phyloP scores from a whole-genome alignment of 2,888 invertebrate genomes.

The Phaedon cochleariae region DNA sequence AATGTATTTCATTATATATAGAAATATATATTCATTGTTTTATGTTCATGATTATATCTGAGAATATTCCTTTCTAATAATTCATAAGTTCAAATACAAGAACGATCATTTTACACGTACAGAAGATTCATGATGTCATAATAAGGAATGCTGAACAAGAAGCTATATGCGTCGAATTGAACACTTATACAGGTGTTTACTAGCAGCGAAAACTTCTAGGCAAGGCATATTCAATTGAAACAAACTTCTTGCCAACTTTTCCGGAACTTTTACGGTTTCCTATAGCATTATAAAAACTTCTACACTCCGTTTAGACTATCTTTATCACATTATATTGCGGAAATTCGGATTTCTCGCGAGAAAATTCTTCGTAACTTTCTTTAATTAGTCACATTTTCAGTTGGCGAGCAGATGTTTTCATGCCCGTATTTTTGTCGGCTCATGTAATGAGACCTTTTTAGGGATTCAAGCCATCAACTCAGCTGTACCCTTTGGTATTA shows the following conservation, averaged over 20 bases:
- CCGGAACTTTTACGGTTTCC: slow-evolving; percentile 27
- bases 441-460: not conserved
- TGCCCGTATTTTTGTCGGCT: slow-evolving; percentile 7
- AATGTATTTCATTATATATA: too few relatives aligned
- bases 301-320: slow-evolving; percentile 32
- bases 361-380: slow-evolving; percentile 17
- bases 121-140: too few relatives aligned
- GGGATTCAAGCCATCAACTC: too few relatives aligned
- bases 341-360: slow-evolving; percentile 29
- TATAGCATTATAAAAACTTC: slow-evolving; percentile 34
- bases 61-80: too few relatives aligned
- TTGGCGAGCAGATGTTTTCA: slow-evolving; percentile 8
- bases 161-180: not conserved
- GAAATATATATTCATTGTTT: too few relatives aligned
- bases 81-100: too few relatives aligned
- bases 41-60: too few relatives aligned
- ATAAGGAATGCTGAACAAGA: too few relatives aligned
- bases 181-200: slow-evolving; percentile 23
- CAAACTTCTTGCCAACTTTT: slow-evolving; percentile 28
- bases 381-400: slow-evolving; percentile 33
- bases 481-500: too few relatives aligned
- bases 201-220: slow-evolving; percentile 21
- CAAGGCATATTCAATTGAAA: slow-evolving; percentile 27
- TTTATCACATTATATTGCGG: slow-evolving; percentile 35
- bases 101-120: too few relatives aligned